phyloP scores from a whole-genome alignment of 2,888 invertebrate genomes.

The Zelleria hepariella region DNA sequence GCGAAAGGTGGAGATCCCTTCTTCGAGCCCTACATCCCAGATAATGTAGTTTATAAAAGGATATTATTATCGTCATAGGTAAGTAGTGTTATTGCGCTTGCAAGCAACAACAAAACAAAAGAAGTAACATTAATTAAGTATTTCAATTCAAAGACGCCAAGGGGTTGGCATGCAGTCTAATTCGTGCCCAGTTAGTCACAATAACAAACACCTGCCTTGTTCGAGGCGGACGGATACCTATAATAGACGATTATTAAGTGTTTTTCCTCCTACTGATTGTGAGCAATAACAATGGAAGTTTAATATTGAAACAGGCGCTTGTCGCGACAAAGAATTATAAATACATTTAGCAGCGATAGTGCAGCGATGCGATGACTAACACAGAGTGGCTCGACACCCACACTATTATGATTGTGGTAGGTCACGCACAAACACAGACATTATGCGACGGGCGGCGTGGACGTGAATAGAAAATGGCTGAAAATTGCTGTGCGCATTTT shows the following conservation, averaged over 20 bases:
- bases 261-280: conserved; percentile 4
- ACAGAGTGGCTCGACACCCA: neutral
- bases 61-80: no score
- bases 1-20: no score
- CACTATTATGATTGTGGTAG: conserved; percentile 41
- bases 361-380: neutral
- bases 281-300: neutral
- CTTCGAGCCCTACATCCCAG: no score
- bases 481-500: neutral
- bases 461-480: neutral
- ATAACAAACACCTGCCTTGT: conserved; percentile 4
- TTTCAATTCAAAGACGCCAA: neutral
- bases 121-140: no score
- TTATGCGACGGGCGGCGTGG: neutral
- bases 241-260: neutral
- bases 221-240: neutral
- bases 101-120: no score
- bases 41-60: no score
- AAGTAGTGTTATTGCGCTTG: no score
- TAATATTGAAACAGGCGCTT: neutral
- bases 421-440: conserved; percentile 39
- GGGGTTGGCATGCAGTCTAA: neutral
- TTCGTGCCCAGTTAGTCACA: neutral
- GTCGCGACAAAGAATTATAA: neutral
- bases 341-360: neutral